Conservation (phyloP, 1,140 invertebrate species). For the Sminthurides bifidus region DNA sequence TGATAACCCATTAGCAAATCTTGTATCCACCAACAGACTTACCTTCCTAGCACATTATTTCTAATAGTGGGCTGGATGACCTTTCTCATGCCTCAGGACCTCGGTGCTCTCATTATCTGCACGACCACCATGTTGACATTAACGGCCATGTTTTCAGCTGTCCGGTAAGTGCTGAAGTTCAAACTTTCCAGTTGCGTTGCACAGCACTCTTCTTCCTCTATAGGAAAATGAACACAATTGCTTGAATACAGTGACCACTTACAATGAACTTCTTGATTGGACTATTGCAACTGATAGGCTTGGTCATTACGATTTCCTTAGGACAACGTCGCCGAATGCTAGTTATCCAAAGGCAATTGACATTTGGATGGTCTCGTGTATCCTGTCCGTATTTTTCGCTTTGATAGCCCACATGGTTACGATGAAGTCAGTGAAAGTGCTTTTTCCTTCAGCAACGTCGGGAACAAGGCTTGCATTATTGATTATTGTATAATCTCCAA, state of each 20-base stretch:
- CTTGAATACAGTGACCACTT: too few species aligned
- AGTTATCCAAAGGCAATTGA: conserved; percentile 55
- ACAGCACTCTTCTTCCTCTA: neutral
- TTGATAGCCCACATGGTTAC: conserved; percentile 58
- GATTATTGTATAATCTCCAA: neutral
- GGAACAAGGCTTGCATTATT: neutral
- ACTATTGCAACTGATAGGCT: neutral
- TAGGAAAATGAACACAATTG: too few species aligned
- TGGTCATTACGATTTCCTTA: conserved; percentile 32
- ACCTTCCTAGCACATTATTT: conserved; percentile 49
- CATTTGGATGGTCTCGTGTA: conserved; percentile 58
- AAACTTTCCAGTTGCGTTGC: neutral
- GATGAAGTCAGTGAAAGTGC: conserved; percentile 33
- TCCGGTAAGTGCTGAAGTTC: conserved; percentile 11
- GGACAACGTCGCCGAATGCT: conserved; percentile 49
- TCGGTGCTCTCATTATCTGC: conserved; percentile 47
- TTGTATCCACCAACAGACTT: conserved; percentile 39
- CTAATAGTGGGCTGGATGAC: conserved; percentile 54
- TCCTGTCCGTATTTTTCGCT: conserved; percentile 56
- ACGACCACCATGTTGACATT: conserved; percentile 37
- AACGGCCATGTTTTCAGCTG: conserved; percentile 31
- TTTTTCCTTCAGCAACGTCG: neutral
- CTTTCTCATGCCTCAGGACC: conserved; percentile 50
- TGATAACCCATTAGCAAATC: too few species aligned
- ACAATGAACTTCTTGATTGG: too few species aligned